Evolutionary conservation across 2,888 invertebrate genomes (phyloP).

Genomic region (Hesperia comma): DNA sequence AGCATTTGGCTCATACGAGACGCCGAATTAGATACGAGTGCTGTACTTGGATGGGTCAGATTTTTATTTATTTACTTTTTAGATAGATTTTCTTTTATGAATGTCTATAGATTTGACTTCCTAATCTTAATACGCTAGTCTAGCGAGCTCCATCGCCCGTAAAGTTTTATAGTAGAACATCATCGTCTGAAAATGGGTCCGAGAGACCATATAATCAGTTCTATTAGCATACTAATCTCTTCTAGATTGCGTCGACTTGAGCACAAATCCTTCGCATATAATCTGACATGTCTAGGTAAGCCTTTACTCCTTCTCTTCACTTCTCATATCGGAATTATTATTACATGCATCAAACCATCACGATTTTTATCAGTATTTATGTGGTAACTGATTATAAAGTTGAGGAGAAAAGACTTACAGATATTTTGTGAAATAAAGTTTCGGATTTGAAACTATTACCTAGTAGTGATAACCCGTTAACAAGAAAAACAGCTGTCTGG

Average conservation of each 20-base stretch:
- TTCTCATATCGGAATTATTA: slow-evolving; percentile 39
- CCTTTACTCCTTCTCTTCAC: slow-evolving; percentile 62
- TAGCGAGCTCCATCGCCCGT: slow-evolving; percentile 78
- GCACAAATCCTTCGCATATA: slow-evolving; percentile 64
- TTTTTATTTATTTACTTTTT: slow-evolving; percentile 62
- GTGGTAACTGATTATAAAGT: neutral
- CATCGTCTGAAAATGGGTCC: slow-evolving; percentile 65
- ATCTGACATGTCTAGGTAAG: slow-evolving; percentile 62
- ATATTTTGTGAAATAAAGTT: slow-evolving; percentile 24
- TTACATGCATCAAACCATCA: neutral
- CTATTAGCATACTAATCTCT: slow-evolving; percentile 80
- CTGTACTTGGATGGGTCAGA: slow-evolving; percentile 83
- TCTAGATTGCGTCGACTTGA: slow-evolving; percentile 72
- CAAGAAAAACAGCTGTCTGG: slow-evolving; percentile 69
- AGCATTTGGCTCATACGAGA: slow-evolving; percentile 57
- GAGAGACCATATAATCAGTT: slow-evolving; percentile 63
- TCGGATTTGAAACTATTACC: slow-evolving; percentile 46
- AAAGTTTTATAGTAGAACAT: slow-evolving; percentile 74
- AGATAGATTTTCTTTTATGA: slow-evolving; percentile 70
- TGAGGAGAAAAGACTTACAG: slow-evolving; percentile 62
- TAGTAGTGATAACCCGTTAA: slow-evolving; percentile 60
- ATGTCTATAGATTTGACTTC: slow-evolving; percentile 69
- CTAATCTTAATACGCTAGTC: slow-evolving; percentile 68
- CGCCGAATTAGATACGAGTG: slow-evolving; percentile 66
- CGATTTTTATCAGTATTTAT: neutral